A percentile compares a stretch with the other conserved stretches of the same genome.
These are phyloP conservation scores for Cossypha niveicapilla DNA, from an alignment of 2,797 vertebrate species.

Conservation along the genomic window DNA sequence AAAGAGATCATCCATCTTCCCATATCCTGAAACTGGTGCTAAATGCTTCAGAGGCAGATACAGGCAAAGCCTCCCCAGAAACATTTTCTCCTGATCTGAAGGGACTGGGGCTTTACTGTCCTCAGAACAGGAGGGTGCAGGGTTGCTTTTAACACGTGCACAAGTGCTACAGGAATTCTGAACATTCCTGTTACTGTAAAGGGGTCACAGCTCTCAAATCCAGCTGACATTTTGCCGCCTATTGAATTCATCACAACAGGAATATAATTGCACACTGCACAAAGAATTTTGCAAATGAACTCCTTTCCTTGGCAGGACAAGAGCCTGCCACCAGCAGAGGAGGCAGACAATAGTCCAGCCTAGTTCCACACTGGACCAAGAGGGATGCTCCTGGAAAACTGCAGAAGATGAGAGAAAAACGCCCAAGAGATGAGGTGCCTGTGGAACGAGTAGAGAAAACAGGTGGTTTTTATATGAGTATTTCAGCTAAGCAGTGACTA, in stretches of 20 bases:
- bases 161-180: not conserved
- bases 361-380: not conserved
- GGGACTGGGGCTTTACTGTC: not conserved
- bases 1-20: not conserved
- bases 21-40: not conserved
- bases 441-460: not conserved
- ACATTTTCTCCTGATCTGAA: not conserved
- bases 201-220: not conserved
- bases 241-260: not conserved
- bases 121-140: not conserved
- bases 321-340: not conserved
- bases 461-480: not conserved
- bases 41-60: not conserved
- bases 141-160: not conserved
- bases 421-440: not conserved
- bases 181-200: not conserved
- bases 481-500: not conserved
- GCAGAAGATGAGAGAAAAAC: not conserved
- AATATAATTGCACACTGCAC: not conserved
- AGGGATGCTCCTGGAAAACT: not conserved
- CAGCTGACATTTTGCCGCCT: not conserved
- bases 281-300: not conserved
- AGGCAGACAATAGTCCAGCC: not conserved
- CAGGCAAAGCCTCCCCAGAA: not conserved
- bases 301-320: not conserved